Evolutionary conservation across 2,797 vertebrate species (phyloP).

Genomic region (Triplophysa yarkandensis): DNA sequence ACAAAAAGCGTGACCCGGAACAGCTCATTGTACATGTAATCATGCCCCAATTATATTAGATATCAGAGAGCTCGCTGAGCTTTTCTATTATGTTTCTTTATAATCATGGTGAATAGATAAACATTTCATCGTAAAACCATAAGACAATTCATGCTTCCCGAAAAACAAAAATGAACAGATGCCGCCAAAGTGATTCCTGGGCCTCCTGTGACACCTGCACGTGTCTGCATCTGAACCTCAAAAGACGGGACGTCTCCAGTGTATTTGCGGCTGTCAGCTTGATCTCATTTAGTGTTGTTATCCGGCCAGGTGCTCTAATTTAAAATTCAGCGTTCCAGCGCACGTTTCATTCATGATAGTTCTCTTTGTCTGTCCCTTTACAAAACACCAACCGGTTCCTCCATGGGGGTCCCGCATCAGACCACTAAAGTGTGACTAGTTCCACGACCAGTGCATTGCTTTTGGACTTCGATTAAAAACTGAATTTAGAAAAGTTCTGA

Average conservation of each 20-base stretch:
- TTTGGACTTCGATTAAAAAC: constrained; percentile 63
- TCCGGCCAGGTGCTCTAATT: constrained; percentile 40
- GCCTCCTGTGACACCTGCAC: constrained; percentile 33
- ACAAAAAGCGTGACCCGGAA: constrained; percentile 19
- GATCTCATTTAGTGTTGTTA: constrained; percentile 47
- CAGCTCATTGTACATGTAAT: constrained; percentile 38
- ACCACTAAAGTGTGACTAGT: constrained; percentile 48
- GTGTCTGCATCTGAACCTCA: not conserved
- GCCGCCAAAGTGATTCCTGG: constrained; percentile 31
- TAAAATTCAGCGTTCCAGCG: constrained; percentile 40
- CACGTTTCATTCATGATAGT: constrained; percentile 31
- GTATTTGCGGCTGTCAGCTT: constrained; percentile 44
- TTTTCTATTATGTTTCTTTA: constrained; percentile 10
- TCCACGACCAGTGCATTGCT: constrained; percentile 62
- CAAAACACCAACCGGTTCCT: constrained; percentile 16
- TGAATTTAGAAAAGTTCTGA: constrained; percentile 60
- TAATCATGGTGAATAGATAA: constrained; percentile 17
- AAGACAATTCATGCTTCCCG: constrained; percentile 11
- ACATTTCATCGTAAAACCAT: constrained; percentile 5
- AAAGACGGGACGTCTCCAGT: constrained; percentile 31
- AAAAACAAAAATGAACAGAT: constrained; percentile 29
- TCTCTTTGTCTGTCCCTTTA: not conserved
- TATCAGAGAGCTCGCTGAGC: not conserved
- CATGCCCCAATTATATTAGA: constrained; percentile 24
- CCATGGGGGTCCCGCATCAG: constrained; percentile 32